Conservation (phyloP, 2,888 invertebrate species). For the Agrenia bidenticulata region DNA sequence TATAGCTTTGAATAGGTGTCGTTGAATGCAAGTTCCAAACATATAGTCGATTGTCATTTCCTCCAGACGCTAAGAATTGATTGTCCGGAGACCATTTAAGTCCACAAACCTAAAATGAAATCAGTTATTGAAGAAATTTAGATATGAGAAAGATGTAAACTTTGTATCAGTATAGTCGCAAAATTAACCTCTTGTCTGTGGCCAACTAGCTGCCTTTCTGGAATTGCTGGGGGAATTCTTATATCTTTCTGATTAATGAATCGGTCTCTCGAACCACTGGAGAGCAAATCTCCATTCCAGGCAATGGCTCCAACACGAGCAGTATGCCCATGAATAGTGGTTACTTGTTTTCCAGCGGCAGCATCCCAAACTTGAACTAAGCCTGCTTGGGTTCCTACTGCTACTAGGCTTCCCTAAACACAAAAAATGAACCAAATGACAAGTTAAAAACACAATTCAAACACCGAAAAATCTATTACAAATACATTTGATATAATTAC, state of each 20-base stretch:
- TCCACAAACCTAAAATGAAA: slow-evolving; percentile 69
- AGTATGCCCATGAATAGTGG: slow-evolving; percentile 85
- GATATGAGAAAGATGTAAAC: background rate
- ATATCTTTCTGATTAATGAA: slow-evolving; percentile 92
- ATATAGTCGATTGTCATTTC: slow-evolving; percentile 94
- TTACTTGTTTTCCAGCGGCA: slow-evolving; percentile 81
- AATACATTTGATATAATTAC: slow-evolving; percentile 53
- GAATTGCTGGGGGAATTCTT: slow-evolving; percentile 73
- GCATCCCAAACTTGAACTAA: slow-evolving; percentile 99
- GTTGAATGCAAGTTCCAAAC: slow-evolving; percentile 87
- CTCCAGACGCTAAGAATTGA: slow-evolving; percentile 95
- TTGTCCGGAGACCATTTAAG: slow-evolving; percentile 98
- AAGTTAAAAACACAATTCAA: background rate
- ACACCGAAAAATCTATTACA: slow-evolving; percentile 7
- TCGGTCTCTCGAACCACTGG: slow-evolving; percentile 92
- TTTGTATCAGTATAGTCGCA: too few species aligned
- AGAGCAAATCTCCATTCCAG: slow-evolving; percentile 96
- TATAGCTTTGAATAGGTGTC: slow-evolving; percentile 90
- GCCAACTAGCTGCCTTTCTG: slow-evolving; percentile 79
- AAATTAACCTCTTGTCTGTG: slow-evolving; percentile 84
- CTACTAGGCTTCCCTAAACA: slow-evolving; percentile 79
- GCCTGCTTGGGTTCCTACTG: slow-evolving; percentile 96
- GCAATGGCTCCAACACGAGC: slow-evolving; percentile 91
- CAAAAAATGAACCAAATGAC: slow-evolving; percentile 16
- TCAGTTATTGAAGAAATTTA: slow-evolving; percentile 10